Evolutionary conservation across 2,113 vertebrate species (phyloP).

Genomic region (Bagarius yarrelli): DNA sequence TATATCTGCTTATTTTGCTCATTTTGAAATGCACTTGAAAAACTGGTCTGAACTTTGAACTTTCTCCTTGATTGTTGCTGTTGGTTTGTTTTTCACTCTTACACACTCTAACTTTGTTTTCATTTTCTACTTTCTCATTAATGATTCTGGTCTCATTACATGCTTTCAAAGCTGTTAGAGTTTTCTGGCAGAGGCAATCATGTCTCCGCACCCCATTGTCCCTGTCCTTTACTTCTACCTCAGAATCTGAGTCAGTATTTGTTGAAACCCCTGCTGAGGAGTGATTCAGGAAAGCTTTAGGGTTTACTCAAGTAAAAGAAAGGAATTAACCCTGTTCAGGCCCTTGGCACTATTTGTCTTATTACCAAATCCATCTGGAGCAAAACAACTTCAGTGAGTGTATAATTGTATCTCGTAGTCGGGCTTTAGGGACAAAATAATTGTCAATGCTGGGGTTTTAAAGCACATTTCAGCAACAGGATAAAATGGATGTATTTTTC

Average conservation of each 20-base stretch:
- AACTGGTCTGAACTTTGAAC: neutral
- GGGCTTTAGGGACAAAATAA: conserved; percentile 11
- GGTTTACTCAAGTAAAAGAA: conserved; percentile 52
- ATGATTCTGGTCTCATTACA: conserved; percentile 46
- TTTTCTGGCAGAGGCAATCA: conserved; percentile 34
- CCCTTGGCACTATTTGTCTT: conserved; percentile 40
- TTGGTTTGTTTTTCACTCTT: conserved; percentile 15
- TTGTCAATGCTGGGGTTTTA: neutral
- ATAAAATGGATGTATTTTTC: neutral
- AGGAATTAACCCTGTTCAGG: conserved; percentile 45
- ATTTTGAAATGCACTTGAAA: neutral
- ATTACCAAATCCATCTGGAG: conserved; percentile 36
- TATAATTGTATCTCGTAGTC: conserved; percentile 29
- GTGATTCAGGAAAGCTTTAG: conserved; percentile 53
- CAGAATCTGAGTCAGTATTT: conserved; percentile 27
- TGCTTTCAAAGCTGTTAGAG: conserved; percentile 33
- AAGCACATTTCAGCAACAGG: neutral
- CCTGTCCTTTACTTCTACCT: conserved; percentile 33
- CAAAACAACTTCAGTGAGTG: conserved; percentile 32
- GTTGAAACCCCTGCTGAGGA: conserved; percentile 31
- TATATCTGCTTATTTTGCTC: neutral
- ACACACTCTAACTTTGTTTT: neutral
- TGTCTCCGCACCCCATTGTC: conserved; percentile 12
- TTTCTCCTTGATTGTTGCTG: conserved; percentile 12
- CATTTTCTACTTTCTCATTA: conserved; percentile 11